Evolutionary conservation across 2,888 invertebrate species (phyloP), one percentile per base, ranked within the genome.

Genomic region (Apodemia hepburni): DNA sequence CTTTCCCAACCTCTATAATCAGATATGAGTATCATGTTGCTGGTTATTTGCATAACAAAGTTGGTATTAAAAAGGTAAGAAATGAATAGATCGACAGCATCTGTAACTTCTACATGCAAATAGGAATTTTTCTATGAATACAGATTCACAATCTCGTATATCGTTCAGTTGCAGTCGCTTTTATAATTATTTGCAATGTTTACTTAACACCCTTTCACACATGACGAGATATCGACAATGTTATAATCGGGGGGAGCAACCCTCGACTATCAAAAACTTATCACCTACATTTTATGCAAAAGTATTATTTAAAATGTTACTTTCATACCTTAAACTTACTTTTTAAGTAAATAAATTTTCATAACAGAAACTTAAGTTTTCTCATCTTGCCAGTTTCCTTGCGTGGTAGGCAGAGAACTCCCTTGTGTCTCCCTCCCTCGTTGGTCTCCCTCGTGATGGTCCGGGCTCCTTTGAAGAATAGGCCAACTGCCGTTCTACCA

Each of bases 121-220:
- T 87, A 79, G 79, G 78, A 75, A 79, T n/a, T n/a, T 79, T 58
- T 82, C 86, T 86, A 87, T 87, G 83, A 79, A 85, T 81, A 80
- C 75, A 73, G 75, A 74, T 87, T 86, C 85, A 75, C 73, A 69
- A 73, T 71, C 77, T 68, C 65, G 60, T 72, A 71, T 76, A 74
- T 73, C 75, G 73, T 76, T 76, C 76, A 77, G 85, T 84, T 89
- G 85, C 85, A 84, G 86, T 88, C 86, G 84, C 81, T 81, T 87
- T 89, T 86, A 85, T 90, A 91, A 90, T 89, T 86, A 91, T 92
- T 88, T 87, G 88, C 92, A 91, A 92, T 92, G 92, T 92, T 92
- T 92, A 92, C 92, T 92, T 92, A 92, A 90, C 91, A 92, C 92
- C 92, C 92, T 91, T 92, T 91, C 85, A 87, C 88, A 87, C 87